Evolutionary conservation across 2,797 vertebrate species (phyloP), one percentile per base, ranked within the genome.

Genomic region (Gallinago stenura): DNA sequence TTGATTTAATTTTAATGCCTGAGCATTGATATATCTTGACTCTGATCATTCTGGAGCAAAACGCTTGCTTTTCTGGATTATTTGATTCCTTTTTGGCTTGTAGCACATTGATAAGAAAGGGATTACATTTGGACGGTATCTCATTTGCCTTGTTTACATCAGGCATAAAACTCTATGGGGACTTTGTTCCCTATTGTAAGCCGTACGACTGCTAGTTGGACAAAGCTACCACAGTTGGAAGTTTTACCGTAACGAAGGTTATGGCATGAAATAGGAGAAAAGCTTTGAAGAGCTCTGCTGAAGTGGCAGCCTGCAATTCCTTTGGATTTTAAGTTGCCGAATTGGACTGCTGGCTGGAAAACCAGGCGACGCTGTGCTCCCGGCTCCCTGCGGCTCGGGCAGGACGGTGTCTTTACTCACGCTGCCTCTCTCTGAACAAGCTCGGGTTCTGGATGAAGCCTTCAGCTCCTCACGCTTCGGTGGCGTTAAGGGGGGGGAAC

Each of bases 1-100:
- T 93, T 88, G 95, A 96, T 92, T 95, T 91, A 92, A 83, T 71
- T 83, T 86, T 89, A 95, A 94, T 78, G 92, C 90, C 83, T 92
- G 72, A 86, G 54, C 69, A 87, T 17, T 80, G 65, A 87, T 89
- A 37, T 60, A 95, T 91, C 65, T 89, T 86, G 71, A 94, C 76
- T 92, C 35, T n/a, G 72, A 83, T 77, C 73, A 53, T 80, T 92
- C 75, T 81, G 54, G 65, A 92, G 65, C 71, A 92, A 89, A 94
- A 87, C n/a, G 58, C 76, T 92, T 83, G 45, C 71, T 92, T 65
- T 77, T 58, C 76, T 81, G 64, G 79, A 76, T 91, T 92, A 87
- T 75, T 65, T 85, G 72, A 85, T 48, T 75, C 45, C 61, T 85
- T 94, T 94, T 68, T 76, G 81, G 86, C 87, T 91, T 56, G 81